Evolutionary conservation across 2,888 invertebrate genomes (phyloP).

Genomic region (Anoplius nigerrimus): DNA sequence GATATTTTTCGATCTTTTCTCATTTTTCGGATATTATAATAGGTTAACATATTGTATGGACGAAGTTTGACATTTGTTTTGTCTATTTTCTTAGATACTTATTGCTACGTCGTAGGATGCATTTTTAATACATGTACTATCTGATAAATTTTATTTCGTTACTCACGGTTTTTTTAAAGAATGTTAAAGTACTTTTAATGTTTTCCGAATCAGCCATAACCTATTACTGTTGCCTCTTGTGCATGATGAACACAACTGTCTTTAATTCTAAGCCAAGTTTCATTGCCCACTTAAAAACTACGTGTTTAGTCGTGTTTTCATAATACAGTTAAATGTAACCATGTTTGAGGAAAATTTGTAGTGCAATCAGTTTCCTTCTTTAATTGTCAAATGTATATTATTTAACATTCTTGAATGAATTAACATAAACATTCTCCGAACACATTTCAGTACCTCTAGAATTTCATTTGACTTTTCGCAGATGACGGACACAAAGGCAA

Average conservation of each 20-base stretch:
- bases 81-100: background rate
- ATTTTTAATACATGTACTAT: background rate
- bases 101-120: background rate
- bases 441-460: background rate
- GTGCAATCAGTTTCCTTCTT: background rate
- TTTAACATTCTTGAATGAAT: background rate
- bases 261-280: too few relatives aligned
- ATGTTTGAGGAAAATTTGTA: background rate
- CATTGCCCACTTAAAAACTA: too few relatives aligned
- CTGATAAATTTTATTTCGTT: background rate
- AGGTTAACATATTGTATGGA: conserved; percentile 14
- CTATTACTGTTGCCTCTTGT: too few relatives aligned
- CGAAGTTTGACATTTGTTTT: conserved; percentile 28
- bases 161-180: too few relatives aligned
- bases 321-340: conserved; percentile 9
- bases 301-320: background rate
- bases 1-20: conserved; percentile 54
- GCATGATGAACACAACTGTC: too few relatives aligned
- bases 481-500: conserved; percentile 86
- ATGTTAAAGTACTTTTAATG: too few relatives aligned
- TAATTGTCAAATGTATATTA: background rate
- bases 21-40: conserved; percentile 4
- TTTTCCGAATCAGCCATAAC: too few relatives aligned
- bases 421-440: background rate
- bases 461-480: conserved; percentile 63